Conservation (phyloP, 2,888 invertebrate genomes). For the Tenthredo notha region DNA sequence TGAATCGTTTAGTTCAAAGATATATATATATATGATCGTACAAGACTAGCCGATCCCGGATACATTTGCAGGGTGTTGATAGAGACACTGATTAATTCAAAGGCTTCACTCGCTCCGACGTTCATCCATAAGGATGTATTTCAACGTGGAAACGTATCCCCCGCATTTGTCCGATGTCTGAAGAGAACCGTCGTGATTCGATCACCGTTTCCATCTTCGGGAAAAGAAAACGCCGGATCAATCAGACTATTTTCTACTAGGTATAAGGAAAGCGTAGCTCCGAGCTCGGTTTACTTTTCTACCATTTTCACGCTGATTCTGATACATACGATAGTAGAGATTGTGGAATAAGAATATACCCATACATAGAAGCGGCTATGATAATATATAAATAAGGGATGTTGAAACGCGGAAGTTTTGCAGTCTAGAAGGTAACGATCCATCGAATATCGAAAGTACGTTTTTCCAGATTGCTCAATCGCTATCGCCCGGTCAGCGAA, state of each 20-base stretch:
- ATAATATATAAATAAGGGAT: slow-evolving; percentile 15
- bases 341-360: not conserved
- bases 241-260: slow-evolving; percentile 19
- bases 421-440: not conserved
- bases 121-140: slow-evolving; percentile 9
- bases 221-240: not conserved
- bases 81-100: slow-evolving; percentile 41
- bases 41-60: not conserved
- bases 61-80: not conserved
- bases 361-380: not conserved
- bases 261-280: not conserved
- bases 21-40: not conserved
- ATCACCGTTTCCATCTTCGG: not conserved
- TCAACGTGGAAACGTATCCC: slow-evolving; percentile 19
- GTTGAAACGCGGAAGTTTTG: not conserved
- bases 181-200: slow-evolving; percentile 23
- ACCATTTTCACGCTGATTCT: slow-evolving; percentile 3
- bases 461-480: slow-evolving; percentile 36
- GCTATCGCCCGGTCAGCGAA: slow-evolving; percentile 20
- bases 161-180: slow-evolving; percentile 8
- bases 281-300: not conserved
- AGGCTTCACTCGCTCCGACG: not conserved
- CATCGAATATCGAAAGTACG: not conserved
- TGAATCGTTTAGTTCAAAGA: not conserved
- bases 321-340: not conserved